Base-by-base conservation (phyloP, 2,113 vertebrate genomes). In the Sturnus vulgaris region DNA sequence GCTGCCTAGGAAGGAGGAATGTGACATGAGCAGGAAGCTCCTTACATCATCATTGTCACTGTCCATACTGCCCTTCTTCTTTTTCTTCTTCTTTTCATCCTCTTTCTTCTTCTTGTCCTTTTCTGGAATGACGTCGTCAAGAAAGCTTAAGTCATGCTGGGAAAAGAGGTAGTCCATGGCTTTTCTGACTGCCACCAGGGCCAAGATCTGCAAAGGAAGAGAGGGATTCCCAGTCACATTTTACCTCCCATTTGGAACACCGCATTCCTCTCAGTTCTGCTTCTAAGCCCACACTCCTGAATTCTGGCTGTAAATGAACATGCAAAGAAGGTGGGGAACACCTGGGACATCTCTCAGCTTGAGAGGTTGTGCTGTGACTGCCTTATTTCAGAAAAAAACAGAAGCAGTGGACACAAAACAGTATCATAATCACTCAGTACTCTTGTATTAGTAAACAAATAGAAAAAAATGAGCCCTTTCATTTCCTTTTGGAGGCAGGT, bases 71-170 rank as follows among this genome's bases (percentile, higher is more conserved):
- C 98, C 98, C 55, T 99, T 99, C 88, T 99, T 99, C 93, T 99
- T 99, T 59, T 98, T 99, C 95, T 99, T 99, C 95, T 98, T 99
- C 98, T 99, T 99, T 88, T 99, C 99, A 1, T 99, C 99, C 88
- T 99, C 99, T 66, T 99, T 99, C 98, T 99, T 99, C 90, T 99
- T 99, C 98, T 99, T 99, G 96, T 99, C 99, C 94, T 99, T 99
- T 97, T 99, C 99, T 65, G 99, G 99, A 97, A 99, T 99, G 86
- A 99, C 98, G 35, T 99, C 99, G 1, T 99, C 99, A 27, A 99
- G 98, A 96, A 99, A 99, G 96, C 99, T 98, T 85, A 99, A 98
- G 94, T 99, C 99, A 1, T 99, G 98, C 97, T 99, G 99, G 53
- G 99, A 99, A 97, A 99, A 99, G 97, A 99, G 86, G 98, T 98